Percentiles rank a stretch among this genome's conserved stretches.
Conservation (phyloP, 1,140 invertebrate genomes). For the Eurosta solidaginis region DNA sequence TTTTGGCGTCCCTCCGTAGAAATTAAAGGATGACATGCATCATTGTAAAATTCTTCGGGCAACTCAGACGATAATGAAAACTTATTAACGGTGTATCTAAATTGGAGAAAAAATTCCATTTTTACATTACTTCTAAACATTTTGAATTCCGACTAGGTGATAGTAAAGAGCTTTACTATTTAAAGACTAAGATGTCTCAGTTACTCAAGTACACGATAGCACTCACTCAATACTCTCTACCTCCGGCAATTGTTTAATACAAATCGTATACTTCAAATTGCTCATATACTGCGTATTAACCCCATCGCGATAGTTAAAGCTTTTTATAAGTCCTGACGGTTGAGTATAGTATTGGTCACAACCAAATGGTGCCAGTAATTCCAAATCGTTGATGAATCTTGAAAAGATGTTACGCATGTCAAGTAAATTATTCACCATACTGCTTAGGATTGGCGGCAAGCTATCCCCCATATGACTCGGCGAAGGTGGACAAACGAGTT, state of each 20-base stretch:
- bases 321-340: slow-evolving; percentile 62
- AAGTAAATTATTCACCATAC: slow-evolving; percentile 42
- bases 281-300: slow-evolving; percentile 42
- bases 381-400: slow-evolving; percentile 41
- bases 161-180: too few relatives aligned
- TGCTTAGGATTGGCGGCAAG: slow-evolving; percentile 29
- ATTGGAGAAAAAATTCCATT: not conserved
- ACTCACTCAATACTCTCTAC: slow-evolving; percentile 32
- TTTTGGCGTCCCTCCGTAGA: slow-evolving; percentile 37
- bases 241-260: slow-evolving; percentile 42
- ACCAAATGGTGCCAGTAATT: slow-evolving; percentile 62
- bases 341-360: slow-evolving; percentile 68
- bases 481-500: slow-evolving; percentile 62
- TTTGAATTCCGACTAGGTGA: not conserved
- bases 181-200: too few relatives aligned
- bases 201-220: not conserved
- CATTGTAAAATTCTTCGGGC: not conserved
- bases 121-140: not conserved
- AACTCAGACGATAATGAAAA: slow-evolving; percentile 4
- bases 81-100: not conserved
- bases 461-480: slow-evolving; percentile 35
- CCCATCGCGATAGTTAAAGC: slow-evolving; percentile 54
- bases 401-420: slow-evolving; percentile 50
- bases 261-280: slow-evolving; percentile 56
- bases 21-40: slow-evolving; percentile 29